Evolutionary conservation across 1,140 invertebrate species (phyloP), one percentile per base, ranked within the genome.

Genomic region (Drosophila rufa): DNA sequence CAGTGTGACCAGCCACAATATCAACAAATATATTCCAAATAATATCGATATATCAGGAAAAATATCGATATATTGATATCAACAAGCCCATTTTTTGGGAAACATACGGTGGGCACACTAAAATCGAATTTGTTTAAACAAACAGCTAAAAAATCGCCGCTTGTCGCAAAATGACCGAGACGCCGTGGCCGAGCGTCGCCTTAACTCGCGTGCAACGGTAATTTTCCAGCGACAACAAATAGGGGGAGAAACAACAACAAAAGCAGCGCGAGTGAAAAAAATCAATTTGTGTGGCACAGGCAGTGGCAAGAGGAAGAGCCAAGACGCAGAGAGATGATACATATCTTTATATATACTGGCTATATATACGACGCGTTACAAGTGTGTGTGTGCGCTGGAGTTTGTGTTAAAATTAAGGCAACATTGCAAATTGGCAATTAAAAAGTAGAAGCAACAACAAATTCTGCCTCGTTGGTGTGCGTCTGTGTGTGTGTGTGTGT

Each of bases 251-350:
- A 46, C 22, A 25, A 43, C 51, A 57, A 69, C 62, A 43, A 61
- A 43, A 25, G 61, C 51, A 64, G 38, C 43, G 70, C 53, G 55
- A 60, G 77, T 82, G 80, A 83, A 82, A 82, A 82, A 82, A 82
- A 82, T 82, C 80, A 82, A 82, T 82, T 82, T 78, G 60, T 51
- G 80, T 82, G 76, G 80, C 76, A 79, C 56, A 59, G 51, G 59
- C 70, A 80, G 79, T 59, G 62, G 70, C 56, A 75, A 69, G 64
- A 76, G 42, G 58, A 70, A 80, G 70, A 66, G 51, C 6, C 62
- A 77, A 73, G 64, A 71, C 69, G 50, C 68, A 73, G 7, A 61
- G 60, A 70, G 69, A 73, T 73, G 65, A 68, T 68, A 46, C 43
- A 68, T 57, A 55, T 30, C n/a, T 25, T 25, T 47, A 30, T 67